phyloP scores from a whole-genome alignment of 1,140 invertebrate genomes.

The Mylabris phalerata region DNA sequence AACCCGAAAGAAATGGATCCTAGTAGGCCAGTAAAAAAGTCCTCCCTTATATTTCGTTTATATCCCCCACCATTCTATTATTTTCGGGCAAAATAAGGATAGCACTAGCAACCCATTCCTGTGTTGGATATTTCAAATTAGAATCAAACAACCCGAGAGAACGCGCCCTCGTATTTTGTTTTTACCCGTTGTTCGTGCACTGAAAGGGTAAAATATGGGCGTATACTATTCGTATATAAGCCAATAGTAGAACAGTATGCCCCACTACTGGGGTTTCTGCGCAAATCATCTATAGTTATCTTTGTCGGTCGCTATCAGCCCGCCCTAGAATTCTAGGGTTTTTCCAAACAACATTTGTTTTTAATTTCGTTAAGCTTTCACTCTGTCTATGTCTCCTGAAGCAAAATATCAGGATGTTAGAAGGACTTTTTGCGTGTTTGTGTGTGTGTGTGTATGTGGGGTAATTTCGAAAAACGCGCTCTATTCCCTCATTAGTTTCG shows the following conservation, averaged over 20 bases:
- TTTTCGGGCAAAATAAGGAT: conserved; percentile 1
- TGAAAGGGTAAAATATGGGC: conserved; percentile 26
- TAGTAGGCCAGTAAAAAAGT: conserved; percentile 16
- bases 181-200: conserved; percentile 30
- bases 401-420: too few species aligned
- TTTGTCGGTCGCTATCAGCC: too few species aligned
- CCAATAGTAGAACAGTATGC: conserved; percentile 28
- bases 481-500: too few species aligned
- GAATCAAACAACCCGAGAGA: conserved; percentile 30
- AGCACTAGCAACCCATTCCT: conserved; percentile 20
- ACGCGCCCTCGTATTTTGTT: conserved; percentile 35
- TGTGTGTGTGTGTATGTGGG: too few species aligned
- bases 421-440: too few species aligned
- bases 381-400: too few species aligned
- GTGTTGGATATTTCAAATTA: conserved; percentile 34
- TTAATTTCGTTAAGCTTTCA: conserved; percentile 5
- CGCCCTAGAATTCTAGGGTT: too few species aligned
- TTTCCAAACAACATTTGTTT: background rate
- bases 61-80: too few species aligned
- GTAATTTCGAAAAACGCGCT: conserved; percentile 25
- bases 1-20: conserved; percentile 17
- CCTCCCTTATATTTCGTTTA: conserved; percentile 6
- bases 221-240: conserved; percentile 29
- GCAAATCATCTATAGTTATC: background rate
- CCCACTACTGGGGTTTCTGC: conserved; percentile 16